Percentiles rank a stretch among this genome's conserved stretches.
These are phyloP conservation scores for Enteromius radiatus DNA, from an alignment of 2,797 vertebrate genomes.

Conservation along the genomic window DNA sequence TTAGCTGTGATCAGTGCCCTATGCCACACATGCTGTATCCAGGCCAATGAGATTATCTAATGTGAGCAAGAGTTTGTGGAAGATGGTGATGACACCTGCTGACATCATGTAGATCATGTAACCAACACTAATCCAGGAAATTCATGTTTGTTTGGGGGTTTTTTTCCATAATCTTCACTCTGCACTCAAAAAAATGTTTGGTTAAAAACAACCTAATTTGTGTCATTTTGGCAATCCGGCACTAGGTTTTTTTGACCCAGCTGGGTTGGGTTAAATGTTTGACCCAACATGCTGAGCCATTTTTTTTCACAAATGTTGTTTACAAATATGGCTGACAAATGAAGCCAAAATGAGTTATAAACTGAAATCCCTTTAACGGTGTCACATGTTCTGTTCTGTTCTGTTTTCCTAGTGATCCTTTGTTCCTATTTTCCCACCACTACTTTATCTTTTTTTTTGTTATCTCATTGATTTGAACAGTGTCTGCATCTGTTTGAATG, in stretches of 20 bases:
- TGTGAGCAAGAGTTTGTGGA: background rate
- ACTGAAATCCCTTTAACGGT: background rate
- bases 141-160: background rate
- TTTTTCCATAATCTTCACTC: background rate
- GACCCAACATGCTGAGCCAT: background rate
- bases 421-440: no score
- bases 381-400: no score
- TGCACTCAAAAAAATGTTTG: background rate
- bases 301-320: background rate
- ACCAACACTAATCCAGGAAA: background rate
- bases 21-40: background rate
- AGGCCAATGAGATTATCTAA: slow-evolving; percentile 18
- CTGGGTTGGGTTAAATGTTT: background rate
- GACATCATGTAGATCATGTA: background rate
- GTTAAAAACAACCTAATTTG: no score
- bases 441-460: no score
- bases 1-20: slow-evolving; percentile 11
- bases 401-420: no score
- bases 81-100: background rate
- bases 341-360: background rate
- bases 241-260: background rate
- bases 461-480: no score
- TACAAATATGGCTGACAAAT: background rate
- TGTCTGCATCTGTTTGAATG: no score
- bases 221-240: background rate